These are phyloP conservation scores for Nothura maculosa DNA, from an alignment of 2,797 vertebrate genomes.

Conservation along the genomic window DNA sequence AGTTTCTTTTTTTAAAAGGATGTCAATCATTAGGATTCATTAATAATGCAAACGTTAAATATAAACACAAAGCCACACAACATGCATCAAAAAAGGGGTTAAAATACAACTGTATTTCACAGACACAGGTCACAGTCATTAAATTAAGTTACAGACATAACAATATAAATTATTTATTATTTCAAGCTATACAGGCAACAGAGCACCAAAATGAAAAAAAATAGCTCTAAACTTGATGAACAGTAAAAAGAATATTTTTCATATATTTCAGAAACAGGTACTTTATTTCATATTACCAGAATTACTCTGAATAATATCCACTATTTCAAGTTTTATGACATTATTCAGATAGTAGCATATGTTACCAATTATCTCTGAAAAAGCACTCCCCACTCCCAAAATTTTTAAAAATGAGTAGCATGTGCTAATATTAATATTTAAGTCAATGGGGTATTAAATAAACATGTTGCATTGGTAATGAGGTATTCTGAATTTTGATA, in stretches of 20 bases:
- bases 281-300: conserved; percentile 17
- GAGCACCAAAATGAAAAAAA: conserved; percentile 57
- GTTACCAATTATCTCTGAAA: conserved; percentile 22
- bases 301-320: conserved; percentile 12
- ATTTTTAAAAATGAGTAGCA: conserved; percentile 29
- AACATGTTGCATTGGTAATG: conserved; percentile 48
- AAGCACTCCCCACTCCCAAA: neutral
- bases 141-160: conserved; percentile 76
- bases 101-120: conserved; percentile 74
- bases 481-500: conserved; percentile 69
- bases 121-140: conserved; percentile 63
- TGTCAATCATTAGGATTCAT: conserved; percentile 29
- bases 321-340: conserved; percentile 9
- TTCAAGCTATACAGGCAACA: conserved; percentile 72
- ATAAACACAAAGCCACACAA: conserved; percentile 72
- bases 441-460: conserved; percentile 49
- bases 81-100: conserved; percentile 62
- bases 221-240: neutral
- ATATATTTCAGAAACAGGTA: conserved; percentile 12
- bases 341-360: conserved; percentile 23
- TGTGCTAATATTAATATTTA: conserved; percentile 43
- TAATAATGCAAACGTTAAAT: conserved; percentile 56
- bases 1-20: neutral
- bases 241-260: conserved; percentile 1
- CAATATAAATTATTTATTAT: conserved; percentile 76